A percentile compares a stretch with the other conserved stretches of the same genome.
These are phyloP conservation scores for Carduelis carduelis DNA, from an alignment of 2,797 vertebrate genomes.

Conservation along the genomic window DNA sequence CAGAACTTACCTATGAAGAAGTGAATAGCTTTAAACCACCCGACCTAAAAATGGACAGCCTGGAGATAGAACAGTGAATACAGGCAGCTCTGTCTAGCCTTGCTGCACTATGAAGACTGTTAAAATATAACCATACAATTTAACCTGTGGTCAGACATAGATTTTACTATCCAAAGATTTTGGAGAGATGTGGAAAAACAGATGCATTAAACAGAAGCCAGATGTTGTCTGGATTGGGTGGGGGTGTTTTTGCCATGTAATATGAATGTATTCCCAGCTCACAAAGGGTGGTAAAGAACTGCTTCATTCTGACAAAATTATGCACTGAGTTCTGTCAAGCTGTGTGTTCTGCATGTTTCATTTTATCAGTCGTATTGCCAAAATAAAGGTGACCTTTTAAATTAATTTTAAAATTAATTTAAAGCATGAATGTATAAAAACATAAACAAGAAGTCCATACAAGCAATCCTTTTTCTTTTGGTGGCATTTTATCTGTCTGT, in stretches of 20 bases:
- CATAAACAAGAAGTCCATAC: slow-evolving; percentile 27
- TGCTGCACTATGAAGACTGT: slow-evolving; percentile 63
- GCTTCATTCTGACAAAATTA: slow-evolving; percentile 62
- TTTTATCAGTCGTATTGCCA: slow-evolving; percentile 64
- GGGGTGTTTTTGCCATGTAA: background rate
- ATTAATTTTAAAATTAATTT: slow-evolving; percentile 50
- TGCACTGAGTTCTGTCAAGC: slow-evolving; percentile 65
- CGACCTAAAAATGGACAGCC: slow-evolving; percentile 82
- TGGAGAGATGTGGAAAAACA: slow-evolving; percentile 40
- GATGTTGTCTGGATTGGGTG: background rate
- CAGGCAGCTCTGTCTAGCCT: slow-evolving; percentile 8
- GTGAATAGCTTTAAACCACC: slow-evolving; percentile 88
- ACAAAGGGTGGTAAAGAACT: slow-evolving; percentile 36
- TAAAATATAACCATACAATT: slow-evolving; percentile 45
- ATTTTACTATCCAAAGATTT: slow-evolving; percentile 66
- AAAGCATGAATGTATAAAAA: slow-evolving; percentile 63
- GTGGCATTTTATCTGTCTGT: slow-evolving; percentile 3
- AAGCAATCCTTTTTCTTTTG: background rate
- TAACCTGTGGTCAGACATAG: slow-evolving; percentile 34
- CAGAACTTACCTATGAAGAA: slow-evolving; percentile 95
- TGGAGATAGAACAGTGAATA: slow-evolving; percentile 87
- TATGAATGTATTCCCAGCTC: slow-evolving; percentile 63
- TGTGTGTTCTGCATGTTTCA: slow-evolving; percentile 67
- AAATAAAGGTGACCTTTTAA: slow-evolving; percentile 54
- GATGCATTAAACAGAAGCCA: slow-evolving; percentile 15